Evolutionary conservation across 2,113 vertebrate species (phyloP), one percentile per base, ranked within the genome.

Genomic region (Rhinoderma darwinii): DNA sequence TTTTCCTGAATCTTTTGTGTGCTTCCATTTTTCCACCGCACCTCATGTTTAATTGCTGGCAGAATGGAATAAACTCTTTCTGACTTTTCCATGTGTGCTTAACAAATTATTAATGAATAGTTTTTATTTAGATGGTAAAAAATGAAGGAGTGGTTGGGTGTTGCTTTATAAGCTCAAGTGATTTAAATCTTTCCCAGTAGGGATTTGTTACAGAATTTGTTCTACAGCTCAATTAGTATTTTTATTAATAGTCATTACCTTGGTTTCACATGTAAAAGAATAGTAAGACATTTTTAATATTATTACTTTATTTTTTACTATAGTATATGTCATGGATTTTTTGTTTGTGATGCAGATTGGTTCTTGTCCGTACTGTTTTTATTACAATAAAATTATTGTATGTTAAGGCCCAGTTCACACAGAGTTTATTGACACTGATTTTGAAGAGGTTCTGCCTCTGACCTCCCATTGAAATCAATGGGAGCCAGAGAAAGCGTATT

Each of bases 21-120:
- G 7, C 70, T 84, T 76, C 4, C 72, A 37, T 32, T 81, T n/a
- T 81, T 80, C 50, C 47, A 37, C 85, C 85, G 51, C 85, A 73
- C 85, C 85, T 86, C 74, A 35, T 41, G 27, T 35, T 78, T 79
- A 50, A 86, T 39, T 37, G 17, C 44, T 72, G 44, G 30, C 61
- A 51, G 75, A 47, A 68, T 18, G n/a, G 11, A 41, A 73, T 81
- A 41, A 86, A 73, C 85, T 82, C 85, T 22, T 56, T 5, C 17
- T 74, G 85, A 81, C 77, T 86, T 70, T 32, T 70, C 72, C 20
- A 6, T 27, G 32, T 61, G n/a, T 43, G 50, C 47, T 50, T 50
- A 84, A 76, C 70, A 44, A 20, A 76, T 84, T 54, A 51, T 25
- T 43, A 73, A 73, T 84, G 37, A 70, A 76, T 30, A 74, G 72